These are phyloP conservation scores for Neomorphus geoffroyi DNA, from an alignment of 2,797 vertebrate genomes.

Conservation along the genomic window DNA sequence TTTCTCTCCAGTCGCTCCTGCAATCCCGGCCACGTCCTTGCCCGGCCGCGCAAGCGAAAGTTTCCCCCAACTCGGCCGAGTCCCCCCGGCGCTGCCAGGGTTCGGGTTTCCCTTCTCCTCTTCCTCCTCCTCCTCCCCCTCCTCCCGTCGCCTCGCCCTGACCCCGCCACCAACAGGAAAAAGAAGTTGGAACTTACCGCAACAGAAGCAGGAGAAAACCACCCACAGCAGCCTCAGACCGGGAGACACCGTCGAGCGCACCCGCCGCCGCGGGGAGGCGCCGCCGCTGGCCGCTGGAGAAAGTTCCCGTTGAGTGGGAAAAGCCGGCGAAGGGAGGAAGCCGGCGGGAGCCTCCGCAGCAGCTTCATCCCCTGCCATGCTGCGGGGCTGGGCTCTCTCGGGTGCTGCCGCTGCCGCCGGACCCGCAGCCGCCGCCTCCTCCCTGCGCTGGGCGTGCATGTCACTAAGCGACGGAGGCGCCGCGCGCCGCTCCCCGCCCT, in stretches of 20 bases:
- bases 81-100: neutral
- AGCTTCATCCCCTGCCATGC: conserved; percentile 42
- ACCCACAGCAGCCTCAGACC: conserved; percentile 53
- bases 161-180: neutral
- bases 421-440: neutral
- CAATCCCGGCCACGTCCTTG: neutral
- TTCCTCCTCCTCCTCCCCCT: neutral
- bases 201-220: conserved; percentile 68
- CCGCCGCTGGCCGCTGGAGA: conserved; percentile 6
- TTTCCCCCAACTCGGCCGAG: conserved; percentile 53
- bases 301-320: conserved; percentile 36
- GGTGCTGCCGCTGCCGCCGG: neutral
- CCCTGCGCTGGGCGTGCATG: conserved; percentile 43
- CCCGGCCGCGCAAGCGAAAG: neutral
- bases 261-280: conserved; percentile 28
- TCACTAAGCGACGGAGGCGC: conserved; percentile 36
- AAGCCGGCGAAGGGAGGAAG: neutral
- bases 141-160: neutral
- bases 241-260: conserved; percentile 34
- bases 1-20: neutral
- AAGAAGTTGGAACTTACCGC: conserved; percentile 69
- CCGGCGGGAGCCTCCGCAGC: neutral
- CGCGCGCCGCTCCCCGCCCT: conserved; percentile 45
- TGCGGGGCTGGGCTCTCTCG: too few relatives aligned
- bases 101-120: neutral